Conservation (phyloP, 2,113 vertebrate species). For the Phodopus roborovskii region DNA sequence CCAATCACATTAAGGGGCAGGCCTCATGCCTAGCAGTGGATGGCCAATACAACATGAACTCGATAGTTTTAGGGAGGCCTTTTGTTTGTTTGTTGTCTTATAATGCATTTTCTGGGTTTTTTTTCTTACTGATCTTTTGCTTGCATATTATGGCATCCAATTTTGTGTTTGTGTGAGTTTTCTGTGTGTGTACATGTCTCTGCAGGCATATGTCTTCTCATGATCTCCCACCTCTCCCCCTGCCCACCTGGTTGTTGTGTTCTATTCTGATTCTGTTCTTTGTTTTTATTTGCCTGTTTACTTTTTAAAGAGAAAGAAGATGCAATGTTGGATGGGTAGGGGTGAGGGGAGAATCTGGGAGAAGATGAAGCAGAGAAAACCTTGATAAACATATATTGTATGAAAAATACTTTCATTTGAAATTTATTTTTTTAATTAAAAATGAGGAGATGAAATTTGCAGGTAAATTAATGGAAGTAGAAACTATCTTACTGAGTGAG, state of each 20-base stretch:
- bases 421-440: neutral
- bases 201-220: neutral
- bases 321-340: neutral
- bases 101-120: neutral
- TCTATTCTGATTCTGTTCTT: neutral
- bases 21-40: neutral
- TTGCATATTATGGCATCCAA: neutral
- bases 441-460: neutral
- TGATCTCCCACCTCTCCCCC: no score
- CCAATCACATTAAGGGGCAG: neutral
- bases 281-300: neutral
- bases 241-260: neutral
- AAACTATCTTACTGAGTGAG: neutral
- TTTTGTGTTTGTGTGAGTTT: neutral
- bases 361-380: neutral
- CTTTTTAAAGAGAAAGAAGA: neutral
- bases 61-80: no score
- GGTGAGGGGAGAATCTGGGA: no score
- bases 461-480: neutral
- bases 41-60: no score
- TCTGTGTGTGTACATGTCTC: neutral
- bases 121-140: neutral
- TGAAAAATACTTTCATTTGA: neutral
- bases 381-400: neutral
- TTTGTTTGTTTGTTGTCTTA: neutral